phyloP scores from a whole-genome alignment of 2,113 vertebrate species.

The Nerophis lumbriciformis region DNA sequence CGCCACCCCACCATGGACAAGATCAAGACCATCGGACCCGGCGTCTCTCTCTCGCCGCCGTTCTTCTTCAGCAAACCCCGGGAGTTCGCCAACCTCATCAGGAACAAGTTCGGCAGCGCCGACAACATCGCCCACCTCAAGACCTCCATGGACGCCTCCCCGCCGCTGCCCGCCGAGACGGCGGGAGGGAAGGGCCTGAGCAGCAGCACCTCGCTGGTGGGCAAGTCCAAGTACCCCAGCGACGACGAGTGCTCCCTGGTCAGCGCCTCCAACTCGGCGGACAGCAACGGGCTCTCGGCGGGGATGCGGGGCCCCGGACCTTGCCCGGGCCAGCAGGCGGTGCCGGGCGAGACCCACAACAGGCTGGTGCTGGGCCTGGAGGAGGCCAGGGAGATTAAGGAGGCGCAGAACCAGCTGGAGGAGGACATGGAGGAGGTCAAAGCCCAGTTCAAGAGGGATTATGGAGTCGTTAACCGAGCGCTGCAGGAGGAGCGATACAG shows the following conservation, averaged over 20 bases:
- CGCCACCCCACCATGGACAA: slow-evolving; percentile 87
- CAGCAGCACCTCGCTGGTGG: slow-evolving; percentile 85
- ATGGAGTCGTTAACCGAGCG: slow-evolving; percentile 82
- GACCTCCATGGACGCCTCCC: slow-evolving; percentile 78
- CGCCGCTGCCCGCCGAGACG: slow-evolving; percentile 67
- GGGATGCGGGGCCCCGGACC: slow-evolving; percentile 48
- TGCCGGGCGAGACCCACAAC: slow-evolving; percentile 48
- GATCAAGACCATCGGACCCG: slow-evolving; percentile 88
- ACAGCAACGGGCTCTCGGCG: slow-evolving; percentile 75
- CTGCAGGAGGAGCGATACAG: slow-evolving; percentile 91
- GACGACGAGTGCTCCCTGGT: slow-evolving; percentile 90
- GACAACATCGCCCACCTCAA: slow-evolving; percentile 94
- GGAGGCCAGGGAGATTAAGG: slow-evolving; percentile 86
- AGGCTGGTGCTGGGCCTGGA: slow-evolving; percentile 72
- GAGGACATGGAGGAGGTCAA: slow-evolving; percentile 89
- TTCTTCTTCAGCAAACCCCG: slow-evolving; percentile 91
- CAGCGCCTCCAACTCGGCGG: slow-evolving; percentile 83
- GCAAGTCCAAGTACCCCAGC: slow-evolving; percentile 88
- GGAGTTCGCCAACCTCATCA: slow-evolving; percentile 92
- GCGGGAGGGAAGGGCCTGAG: slow-evolving; percentile 73
- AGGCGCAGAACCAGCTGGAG: slow-evolving; percentile 84
- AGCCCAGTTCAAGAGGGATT: slow-evolving; percentile 81
- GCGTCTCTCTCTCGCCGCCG: slow-evolving; percentile 83
- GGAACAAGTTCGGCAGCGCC: slow-evolving; percentile 94
- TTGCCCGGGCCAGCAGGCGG: slow-evolving; percentile 51